These are phyloP conservation scores for Diplodus sargus DNA, from an alignment of 2,797 vertebrate genomes.

Conservation along the genomic window DNA sequence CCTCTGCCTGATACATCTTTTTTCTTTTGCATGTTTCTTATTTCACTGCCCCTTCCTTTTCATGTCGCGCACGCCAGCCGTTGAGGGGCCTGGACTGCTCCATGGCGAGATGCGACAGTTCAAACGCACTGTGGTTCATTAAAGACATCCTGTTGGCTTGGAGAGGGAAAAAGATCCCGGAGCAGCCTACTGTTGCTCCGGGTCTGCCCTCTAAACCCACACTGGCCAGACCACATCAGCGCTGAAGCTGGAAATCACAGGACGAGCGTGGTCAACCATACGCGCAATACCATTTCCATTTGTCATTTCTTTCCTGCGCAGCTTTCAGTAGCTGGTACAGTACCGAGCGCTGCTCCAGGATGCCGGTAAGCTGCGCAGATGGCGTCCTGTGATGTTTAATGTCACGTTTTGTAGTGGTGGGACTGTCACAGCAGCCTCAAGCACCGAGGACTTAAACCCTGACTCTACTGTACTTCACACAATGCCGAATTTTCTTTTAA, in stretches of 20 bases:
- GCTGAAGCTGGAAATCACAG: conserved; percentile 73
- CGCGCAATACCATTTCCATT: conserved; percentile 76
- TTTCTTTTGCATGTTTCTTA: conserved; percentile 46
- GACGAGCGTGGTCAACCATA: conserved; percentile 63
- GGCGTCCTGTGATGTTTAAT: conserved; percentile 73
- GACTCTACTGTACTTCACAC: conserved; percentile 53
- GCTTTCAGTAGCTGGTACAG: conserved; percentile 48
- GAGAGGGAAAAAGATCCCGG: conserved; percentile 62
- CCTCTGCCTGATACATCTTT: conserved; percentile 64
- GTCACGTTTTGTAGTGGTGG: conserved; percentile 68
- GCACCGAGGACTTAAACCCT: conserved; percentile 36
- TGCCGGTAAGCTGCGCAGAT: conserved; percentile 53
- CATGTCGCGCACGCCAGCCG: conserved; percentile 34
- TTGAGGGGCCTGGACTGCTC: conserved; percentile 46
- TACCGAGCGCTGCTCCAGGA: conserved; percentile 41
- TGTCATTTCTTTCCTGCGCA: conserved; percentile 62
- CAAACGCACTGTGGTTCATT: conserved; percentile 80
- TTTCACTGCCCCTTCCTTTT: conserved; percentile 61
- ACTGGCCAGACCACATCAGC: conserved; percentile 78
- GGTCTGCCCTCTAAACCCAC: conserved; percentile 77
- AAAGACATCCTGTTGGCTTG: conserved; percentile 80
- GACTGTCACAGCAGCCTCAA: conserved; percentile 52
- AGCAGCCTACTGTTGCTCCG: conserved; percentile 66
- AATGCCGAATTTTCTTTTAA: conserved; percentile 60
- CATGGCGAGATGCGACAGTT: conserved; percentile 74